phyloP scores from a whole-genome alignment of 2,113 vertebrate species.

The Apus apus region DNA sequence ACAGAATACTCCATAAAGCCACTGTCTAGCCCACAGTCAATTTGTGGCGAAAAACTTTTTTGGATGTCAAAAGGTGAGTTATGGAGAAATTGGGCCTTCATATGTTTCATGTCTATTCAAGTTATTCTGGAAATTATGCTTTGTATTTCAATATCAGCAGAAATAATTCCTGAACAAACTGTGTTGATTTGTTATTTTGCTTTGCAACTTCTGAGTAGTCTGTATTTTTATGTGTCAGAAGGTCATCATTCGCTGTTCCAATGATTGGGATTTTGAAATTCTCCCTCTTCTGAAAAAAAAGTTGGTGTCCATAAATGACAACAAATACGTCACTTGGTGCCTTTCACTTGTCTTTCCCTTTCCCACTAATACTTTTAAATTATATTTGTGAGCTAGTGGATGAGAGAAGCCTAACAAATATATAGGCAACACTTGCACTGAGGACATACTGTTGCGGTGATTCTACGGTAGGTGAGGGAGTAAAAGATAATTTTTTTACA shows the following conservation, averaged over 20 bases:
- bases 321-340: background rate
- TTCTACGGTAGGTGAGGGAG: background rate
- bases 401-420: background rate
- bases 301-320: background rate
- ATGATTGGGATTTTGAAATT: background rate
- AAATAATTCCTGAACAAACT: background rate
- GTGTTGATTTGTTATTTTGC: no score
- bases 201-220: background rate
- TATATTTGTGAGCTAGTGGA: background rate
- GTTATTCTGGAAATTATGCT: background rate
- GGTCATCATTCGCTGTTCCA: background rate
- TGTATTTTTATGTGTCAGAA: background rate
- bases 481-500: background rate
- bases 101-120: background rate
- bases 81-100: background rate
- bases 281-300: background rate
- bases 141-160: background rate
- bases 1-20: background rate
- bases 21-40: background rate
- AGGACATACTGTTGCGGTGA: background rate
- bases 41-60: background rate
- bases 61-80: background rate
- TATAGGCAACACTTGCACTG: background rate
- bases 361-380: background rate
- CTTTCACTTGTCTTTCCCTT: background rate